phyloP scores from a whole-genome alignment of 2,797 vertebrate species.

The Numenius phaeopus region DNA sequence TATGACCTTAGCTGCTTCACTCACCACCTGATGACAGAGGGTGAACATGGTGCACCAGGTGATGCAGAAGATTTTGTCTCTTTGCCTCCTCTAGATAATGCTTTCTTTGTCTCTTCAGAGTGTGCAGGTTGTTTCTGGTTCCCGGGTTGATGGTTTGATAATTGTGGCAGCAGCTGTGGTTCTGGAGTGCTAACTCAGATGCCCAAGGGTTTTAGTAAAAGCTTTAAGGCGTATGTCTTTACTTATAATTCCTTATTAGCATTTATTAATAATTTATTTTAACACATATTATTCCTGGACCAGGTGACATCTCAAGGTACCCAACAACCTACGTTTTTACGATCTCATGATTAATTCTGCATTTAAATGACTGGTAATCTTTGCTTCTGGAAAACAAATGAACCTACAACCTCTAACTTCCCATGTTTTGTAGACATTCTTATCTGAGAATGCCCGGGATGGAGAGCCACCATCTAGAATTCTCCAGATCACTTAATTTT shows the following conservation, averaged over 20 bases:
- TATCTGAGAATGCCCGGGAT: neutral
- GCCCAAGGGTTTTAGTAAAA: neutral
- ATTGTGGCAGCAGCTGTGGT: neutral
- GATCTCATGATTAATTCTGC: neutral
- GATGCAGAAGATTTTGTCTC: neutral
- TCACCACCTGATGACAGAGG: neutral
- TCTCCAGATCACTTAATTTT: neutral
- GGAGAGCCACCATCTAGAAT: neutral
- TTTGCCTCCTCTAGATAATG: neutral
- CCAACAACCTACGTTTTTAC: neutral
- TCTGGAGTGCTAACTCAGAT: neutral
- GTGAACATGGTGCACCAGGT: neutral
- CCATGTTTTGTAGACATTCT: neutral
- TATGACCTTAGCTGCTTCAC: neutral
- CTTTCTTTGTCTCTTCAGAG: neutral
- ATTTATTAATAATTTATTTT: neutral
- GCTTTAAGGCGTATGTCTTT: neutral
- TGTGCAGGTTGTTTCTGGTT: neutral
- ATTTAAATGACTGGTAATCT: neutral
- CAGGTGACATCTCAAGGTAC: neutral
- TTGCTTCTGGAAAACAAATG: neutral
- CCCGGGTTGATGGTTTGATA: neutral
- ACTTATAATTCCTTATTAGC: neutral
- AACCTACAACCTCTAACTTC: neutral
- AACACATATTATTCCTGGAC: neutral